Evolutionary conservation across 2,797 vertebrate genomes (phyloP), one percentile per base, ranked within the genome.

Genomic region (Nothura maculosa): DNA sequence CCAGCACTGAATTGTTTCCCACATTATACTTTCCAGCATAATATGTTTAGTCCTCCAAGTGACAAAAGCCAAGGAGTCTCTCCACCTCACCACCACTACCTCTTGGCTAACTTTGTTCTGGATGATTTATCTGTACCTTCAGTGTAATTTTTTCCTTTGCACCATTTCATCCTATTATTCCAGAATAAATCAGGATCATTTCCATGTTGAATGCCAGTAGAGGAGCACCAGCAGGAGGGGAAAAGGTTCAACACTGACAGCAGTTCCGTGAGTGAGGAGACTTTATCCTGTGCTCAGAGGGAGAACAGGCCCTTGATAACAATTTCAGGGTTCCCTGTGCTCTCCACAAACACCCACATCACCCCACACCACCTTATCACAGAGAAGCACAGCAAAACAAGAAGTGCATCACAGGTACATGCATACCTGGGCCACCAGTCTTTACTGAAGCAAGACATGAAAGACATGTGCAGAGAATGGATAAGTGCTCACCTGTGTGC

Each of bases 141-240:
- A 28, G 90, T 81, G 86, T 83, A 94, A 95, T 91, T 83, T 90
- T 93, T 96, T 94, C 90, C 88, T 93, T 93, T 94, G 54, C 92
- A 83, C 66, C 79, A 78, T 81, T 94, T 94, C 86, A 94, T 96
- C 92, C 62, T 90, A 50, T 95, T 95, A 93, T 96, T 95, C 86
- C 93, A 87, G 93, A 73, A 92, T 70, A 87, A 95, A 87, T 91
- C 81, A 30, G 67, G 27, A 89, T 43, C 76, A 48, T 85, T 95
- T 95, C 95, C 90, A 42, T 73, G 86, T 78, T 70, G 4, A 94
- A 85, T 87, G 76, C 87, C 81, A 89, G 88, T 66, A 85, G 76
- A 80, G 47, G 60, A 93, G 83, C 45, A 43, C 27, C 21, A 45
- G 67, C 36, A n/a, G 10, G 22, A 30, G 55, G 16, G 8, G 25